Conservation (phyloP, 2,888 invertebrate genomes). For the Nephrocerus scutellatus region DNA sequence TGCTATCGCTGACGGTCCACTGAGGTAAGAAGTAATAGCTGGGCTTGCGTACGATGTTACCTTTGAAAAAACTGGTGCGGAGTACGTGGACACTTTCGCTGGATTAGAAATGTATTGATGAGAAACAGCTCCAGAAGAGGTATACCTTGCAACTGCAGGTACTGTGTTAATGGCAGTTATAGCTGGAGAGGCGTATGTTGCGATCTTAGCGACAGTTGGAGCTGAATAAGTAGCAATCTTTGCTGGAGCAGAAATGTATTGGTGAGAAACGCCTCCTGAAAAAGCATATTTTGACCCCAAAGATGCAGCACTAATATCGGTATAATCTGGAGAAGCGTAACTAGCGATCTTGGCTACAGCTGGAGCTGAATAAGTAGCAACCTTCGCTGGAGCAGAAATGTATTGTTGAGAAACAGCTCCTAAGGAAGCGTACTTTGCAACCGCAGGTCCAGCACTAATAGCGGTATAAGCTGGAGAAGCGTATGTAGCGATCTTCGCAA, state of each 20-base stretch:
- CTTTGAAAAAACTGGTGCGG: constrained; percentile 17
- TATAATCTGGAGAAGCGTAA: constrained; percentile 18
- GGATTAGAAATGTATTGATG: constrained; percentile 24
- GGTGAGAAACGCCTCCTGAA: constrained; percentile 28
- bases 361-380: too few relatives aligned
- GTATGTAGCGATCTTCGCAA: constrained; percentile 26
- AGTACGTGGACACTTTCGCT: constrained; percentile 45
- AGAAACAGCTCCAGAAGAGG: constrained; percentile 20
- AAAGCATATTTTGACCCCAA: constrained; percentile 6
- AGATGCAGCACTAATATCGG: neutral
- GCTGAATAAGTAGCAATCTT: constrained; percentile 22
- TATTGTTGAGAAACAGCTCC: constrained; percentile 24
- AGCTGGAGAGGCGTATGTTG: constrained; percentile 27
- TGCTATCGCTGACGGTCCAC: too few relatives aligned
- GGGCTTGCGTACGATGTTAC: constrained; percentile 16
- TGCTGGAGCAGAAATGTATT: constrained; percentile 33
- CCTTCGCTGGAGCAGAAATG: too few relatives aligned
- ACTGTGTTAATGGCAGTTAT: constrained; percentile 16
- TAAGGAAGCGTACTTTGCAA: constrained; percentile 12
- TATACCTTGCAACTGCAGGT: constrained; percentile 15
- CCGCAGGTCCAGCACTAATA: constrained; percentile 15
- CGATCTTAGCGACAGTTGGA: constrained; percentile 25
- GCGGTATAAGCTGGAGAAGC: constrained; percentile 25
- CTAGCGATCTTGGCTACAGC: constrained; percentile 19
- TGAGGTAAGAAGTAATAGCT: too few relatives aligned